Base-by-base conservation (phyloP, 2,113 vertebrate species). In the Strix aluco region DNA sequence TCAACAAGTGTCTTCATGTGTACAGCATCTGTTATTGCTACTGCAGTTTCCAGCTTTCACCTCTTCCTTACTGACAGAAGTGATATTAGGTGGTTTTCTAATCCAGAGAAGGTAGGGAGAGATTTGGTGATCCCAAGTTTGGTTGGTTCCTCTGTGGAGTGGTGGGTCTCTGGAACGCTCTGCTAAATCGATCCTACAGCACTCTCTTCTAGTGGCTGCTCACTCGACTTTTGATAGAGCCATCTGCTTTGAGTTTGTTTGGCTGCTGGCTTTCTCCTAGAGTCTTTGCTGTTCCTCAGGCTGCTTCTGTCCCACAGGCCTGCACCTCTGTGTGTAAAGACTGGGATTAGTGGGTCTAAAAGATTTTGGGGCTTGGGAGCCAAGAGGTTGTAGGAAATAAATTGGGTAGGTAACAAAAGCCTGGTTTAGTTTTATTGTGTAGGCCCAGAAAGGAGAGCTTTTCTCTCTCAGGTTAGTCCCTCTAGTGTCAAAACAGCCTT, bases 1-100 rank as follows among this genome's bases (percentile, higher is more conserved):
- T 25, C 46, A 69, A 10, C 18, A 14, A 6, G 4, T 14, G 23
- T 79, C 16, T 63, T 78, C 8, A 1, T 38, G 22, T 0, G 0
- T 47, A 29, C 32, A 26, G 16, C 27, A 3, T 44, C 44, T 69
- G 44, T 62, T 70, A 25, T 2, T 88, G 49, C 62, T 51, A 17
- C 54, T 3, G 3, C 16, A 6, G 13, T 46, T 66, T 49, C 40
- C 90, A 73, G 49, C 40, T 82, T 86, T 42, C n/a, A 12, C 40
- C 34, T 72, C 73, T 40, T 54, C 15, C 47, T 59, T 51, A 11
- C 59, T 46, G 71, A 6, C 9, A 12, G 62, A 46, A 55, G 22
- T 42, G 25, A 4, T 51, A 15, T 7, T 27, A 30, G 30, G 17
- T 70, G 80, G 11, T 47, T 54, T 77, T 78, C 32, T 78, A 10